phyloP scores from a whole-genome alignment of 2,888 invertebrate genomes.

The Agrotis exclamationis region DNA sequence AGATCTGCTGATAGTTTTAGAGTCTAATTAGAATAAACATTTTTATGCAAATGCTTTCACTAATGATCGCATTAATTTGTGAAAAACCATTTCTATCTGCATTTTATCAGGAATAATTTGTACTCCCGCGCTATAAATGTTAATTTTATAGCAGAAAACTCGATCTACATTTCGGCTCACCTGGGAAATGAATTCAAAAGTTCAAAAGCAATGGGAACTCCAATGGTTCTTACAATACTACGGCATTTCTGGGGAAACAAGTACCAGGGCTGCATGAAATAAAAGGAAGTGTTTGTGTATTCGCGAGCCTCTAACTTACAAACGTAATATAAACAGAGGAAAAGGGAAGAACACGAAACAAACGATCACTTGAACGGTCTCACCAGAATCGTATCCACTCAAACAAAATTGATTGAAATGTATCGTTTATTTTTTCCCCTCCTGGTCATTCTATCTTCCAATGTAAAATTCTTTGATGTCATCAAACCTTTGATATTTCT shows the following conservation, averaged over 20 bases:
- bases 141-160: constrained; percentile 56
- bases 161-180: constrained; percentile 46
- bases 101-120: constrained; percentile 53
- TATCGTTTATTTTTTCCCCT: constrained; percentile 61
- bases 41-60: constrained; percentile 33
- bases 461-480: constrained; percentile 59
- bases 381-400: constrained; percentile 63
- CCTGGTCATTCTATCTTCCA: constrained; percentile 59
- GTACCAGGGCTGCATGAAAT: constrained; percentile 11
- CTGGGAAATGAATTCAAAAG: constrained; percentile 63
- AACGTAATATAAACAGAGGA: constrained; percentile 34
- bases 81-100: constrained; percentile 36
- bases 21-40: neutral
- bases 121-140: constrained; percentile 46
- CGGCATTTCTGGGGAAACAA: constrained; percentile 24
- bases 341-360: constrained; percentile 59
- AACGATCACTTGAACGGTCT: constrained; percentile 61
- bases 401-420: constrained; percentile 66
- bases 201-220: constrained; percentile 61
- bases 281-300: constrained; percentile 14
- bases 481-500: constrained; percentile 40
- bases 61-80: constrained; percentile 44
- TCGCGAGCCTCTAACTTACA: constrained; percentile 25
- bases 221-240: constrained; percentile 52
- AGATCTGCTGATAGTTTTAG: neutral